Base-by-base conservation (phyloP, 1,140 invertebrate genomes). In the Aphaenogaster floridana region DNA sequence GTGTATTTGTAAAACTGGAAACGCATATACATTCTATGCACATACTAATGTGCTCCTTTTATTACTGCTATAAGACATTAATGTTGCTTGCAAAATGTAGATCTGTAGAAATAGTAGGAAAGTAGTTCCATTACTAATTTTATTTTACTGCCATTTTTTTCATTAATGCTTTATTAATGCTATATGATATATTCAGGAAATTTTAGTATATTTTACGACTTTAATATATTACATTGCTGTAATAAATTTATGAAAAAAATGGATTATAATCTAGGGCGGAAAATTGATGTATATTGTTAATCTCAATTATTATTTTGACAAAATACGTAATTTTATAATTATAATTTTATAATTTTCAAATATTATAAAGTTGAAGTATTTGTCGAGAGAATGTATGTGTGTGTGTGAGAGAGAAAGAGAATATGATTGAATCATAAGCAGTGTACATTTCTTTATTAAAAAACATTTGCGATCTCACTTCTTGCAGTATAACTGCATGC, bases 401-500 rank as follows among this genome's bases (percentile, higher is more conserved):
- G 42, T 48, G 42, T 48, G 42, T 28, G 66, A 13, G 6, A 66
- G 39, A 66, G 17, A 66, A 7, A 66, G 9, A 21, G 42, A 66
- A 6, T 81, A 34, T 17, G 4, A 61, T 50, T 21, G 34, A 84
- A 76, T 84, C 15, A 36, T 61, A 57, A 21, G 6, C 15, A 69
- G 15, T 42, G 59, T n/a, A 13, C 28, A 21, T 21, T 63, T 63
- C 61, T 48, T 39, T 39, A 50, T 36, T 63, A 52, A 48, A 50
- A 39, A 76, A 57, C 28, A 69, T 45, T 39, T 36, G n/a, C 36
- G 39, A 74, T 78, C 54, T 88, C 48, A 8, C 13, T 28, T 74
- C 61, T 59, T 83, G 80, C 71, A 52, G 69, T 69, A 52, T 76
- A 76, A 78, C 63, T 90, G 90, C 89, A 91, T 90, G 86, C 28